Percentiles rank a stretch among this genome's conserved stretches.
phyloP scores from a whole-genome alignment of 2,113 vertebrate genomes.

The Cardinalis cardinalis region DNA sequence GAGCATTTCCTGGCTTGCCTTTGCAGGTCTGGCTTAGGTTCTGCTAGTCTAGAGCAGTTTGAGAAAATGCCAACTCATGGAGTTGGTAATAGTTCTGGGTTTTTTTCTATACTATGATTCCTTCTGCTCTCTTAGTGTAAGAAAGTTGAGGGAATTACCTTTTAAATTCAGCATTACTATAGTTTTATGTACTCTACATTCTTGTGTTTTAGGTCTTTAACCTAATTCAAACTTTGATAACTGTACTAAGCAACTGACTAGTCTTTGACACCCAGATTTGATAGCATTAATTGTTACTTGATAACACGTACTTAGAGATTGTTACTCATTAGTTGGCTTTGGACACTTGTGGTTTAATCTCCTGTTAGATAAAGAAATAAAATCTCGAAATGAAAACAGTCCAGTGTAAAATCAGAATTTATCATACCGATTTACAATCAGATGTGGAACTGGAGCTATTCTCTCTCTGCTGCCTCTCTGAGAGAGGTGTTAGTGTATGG shows the following conservation, averaged over 20 bases:
- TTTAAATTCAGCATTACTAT: not conserved
- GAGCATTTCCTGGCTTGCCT: not conserved
- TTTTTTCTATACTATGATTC: not conserved
- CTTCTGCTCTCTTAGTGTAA: not conserved
- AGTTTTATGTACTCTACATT: not conserved
- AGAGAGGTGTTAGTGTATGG: accelerated
- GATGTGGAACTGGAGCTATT: not conserved
- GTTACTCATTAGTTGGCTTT: not conserved
- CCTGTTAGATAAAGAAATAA: not conserved
- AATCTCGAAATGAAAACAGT: not conserved
- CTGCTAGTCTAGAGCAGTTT: not conserved
- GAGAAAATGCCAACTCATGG: not conserved
- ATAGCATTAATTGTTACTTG: not conserved
- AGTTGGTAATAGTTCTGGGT: not conserved
- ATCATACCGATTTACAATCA: not conserved
- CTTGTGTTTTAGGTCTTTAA: not conserved
- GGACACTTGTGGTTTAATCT: not conserved
- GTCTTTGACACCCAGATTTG: not conserved
- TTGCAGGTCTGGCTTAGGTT: not conserved
- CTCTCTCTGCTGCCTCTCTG: not conserved
- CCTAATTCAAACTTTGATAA: not conserved
- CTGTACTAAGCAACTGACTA: not conserved
- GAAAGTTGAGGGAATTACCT: not conserved
- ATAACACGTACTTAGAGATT: not conserved
- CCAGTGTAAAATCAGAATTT: not conserved